Conservation (phyloP, 1,140 invertebrate genomes). For the Lutraria rhynchaena region DNA sequence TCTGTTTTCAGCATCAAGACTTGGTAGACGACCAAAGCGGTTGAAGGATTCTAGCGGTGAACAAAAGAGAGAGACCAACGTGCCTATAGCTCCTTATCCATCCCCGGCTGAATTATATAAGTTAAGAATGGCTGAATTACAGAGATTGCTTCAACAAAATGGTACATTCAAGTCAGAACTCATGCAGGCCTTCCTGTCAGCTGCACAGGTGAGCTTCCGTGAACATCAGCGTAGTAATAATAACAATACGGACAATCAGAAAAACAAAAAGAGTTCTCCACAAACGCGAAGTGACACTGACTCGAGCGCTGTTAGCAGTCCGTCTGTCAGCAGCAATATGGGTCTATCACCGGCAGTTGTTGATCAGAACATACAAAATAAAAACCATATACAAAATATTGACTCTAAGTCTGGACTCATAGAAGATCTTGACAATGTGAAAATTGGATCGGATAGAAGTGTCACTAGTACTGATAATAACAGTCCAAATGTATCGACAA, state of each 20-base stretch:
- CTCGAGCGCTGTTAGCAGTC: constrained; percentile 38
- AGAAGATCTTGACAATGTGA: constrained; percentile 51
- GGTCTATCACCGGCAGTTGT: constrained; percentile 14
- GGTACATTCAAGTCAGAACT: constrained; percentile 77
- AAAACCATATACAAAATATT: constrained; percentile 1
- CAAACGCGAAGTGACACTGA: constrained; percentile 13
- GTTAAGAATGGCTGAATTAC: constrained; percentile 78
- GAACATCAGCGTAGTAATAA: constrained; percentile 72
- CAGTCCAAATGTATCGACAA: background rate
- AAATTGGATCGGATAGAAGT: constrained; percentile 2
- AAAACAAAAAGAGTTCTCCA: constrained; percentile 39
- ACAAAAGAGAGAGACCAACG: constrained; percentile 65
- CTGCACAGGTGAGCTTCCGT: constrained; percentile 76
- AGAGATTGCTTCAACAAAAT: constrained; percentile 76
- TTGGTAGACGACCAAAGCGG: constrained; percentile 81
- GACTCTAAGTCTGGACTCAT: constrained; percentile 53
- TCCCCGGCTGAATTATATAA: constrained; percentile 71
- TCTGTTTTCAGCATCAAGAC: constrained; percentile 79
- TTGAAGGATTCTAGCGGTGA: constrained; percentile 77
- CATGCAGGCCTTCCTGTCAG: constrained; percentile 77
- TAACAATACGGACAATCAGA: constrained; percentile 45
- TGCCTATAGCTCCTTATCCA: constrained; percentile 79
- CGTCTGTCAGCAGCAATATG: background rate
- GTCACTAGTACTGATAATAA: constrained; percentile 10
- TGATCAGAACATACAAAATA: constrained; percentile 56